A percentile compares a stretch with the other conserved stretches of the same genome.
Evolutionary conservation across 1,140 invertebrate species (phyloP).

Genomic region (Homalodisca vitripennis): DNA sequence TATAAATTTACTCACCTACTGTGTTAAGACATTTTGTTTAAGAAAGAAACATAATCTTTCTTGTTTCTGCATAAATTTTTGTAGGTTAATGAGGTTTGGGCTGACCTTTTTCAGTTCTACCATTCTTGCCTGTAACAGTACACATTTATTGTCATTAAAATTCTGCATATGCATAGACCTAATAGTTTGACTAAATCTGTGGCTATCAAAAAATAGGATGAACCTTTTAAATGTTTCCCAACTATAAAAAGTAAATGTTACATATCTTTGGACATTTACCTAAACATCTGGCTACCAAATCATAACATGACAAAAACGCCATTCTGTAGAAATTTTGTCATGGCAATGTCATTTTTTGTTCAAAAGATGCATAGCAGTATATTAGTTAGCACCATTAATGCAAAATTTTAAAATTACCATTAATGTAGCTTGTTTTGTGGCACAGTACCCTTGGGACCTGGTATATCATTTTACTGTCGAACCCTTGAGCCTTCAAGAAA

Average conservation of each 20-base stretch:
- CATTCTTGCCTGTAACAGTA: constrained; percentile 28
- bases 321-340: neutral
- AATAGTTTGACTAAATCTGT: too few species aligned
- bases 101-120: constrained; percentile 14
- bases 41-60: constrained; percentile 2
- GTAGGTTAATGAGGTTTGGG: neutral
- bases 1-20: too few species aligned
- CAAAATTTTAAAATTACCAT: constrained; percentile 24
- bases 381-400: too few species aligned
- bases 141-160: too few species aligned
- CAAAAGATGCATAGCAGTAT: neutral
- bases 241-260: neutral
- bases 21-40: too few species aligned
- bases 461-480: constrained; percentile 36
- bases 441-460: constrained; percentile 40
- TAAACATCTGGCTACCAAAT: neutral
- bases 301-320: neutral
- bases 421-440: constrained; percentile 41
- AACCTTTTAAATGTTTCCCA: neutral
- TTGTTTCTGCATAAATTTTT: constrained; percentile 3
- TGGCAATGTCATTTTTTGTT: neutral
- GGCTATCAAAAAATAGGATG: neutral
- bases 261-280: neutral
- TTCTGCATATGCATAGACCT: too few species aligned
- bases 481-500: constrained; percentile 42